Evolutionary conservation across 2,113 vertebrate species (phyloP), one percentile per base, ranked within the genome.

Genomic region (Pteropus alecto): DNA sequence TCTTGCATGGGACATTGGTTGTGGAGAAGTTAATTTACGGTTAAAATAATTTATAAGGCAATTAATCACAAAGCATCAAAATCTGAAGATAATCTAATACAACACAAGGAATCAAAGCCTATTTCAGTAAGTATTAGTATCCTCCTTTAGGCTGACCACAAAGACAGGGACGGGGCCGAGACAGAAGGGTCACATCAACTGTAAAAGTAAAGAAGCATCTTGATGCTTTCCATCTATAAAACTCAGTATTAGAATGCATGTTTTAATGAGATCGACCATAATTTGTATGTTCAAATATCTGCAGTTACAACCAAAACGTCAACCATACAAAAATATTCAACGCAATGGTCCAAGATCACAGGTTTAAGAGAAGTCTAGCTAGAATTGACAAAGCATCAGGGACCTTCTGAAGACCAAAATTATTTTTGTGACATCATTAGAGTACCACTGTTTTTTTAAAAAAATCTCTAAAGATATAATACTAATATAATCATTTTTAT

Each of bases 1-100:
- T 93, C 38, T 76, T 70, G 16, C 3, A 81, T 16, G n/a, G 60
- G 19, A 79, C 24, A 84, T 13, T 7, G 4, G 7, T 38, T 96
- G 26, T 70, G 10, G 35, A 83, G n/a, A 84, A 95, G 18, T 84
- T 88, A 90, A 88, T 51, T 94, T 95, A 90, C 30, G 90, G 56
- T 88, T 96, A 91, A 90, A 93, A 93, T 84, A 85, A 83, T 82
- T 90, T 83, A 56, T 54, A 92, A 95, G 81, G 28, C 38, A 93
- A 74, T 61, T 79, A 95, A 41, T 54, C 26, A 76, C 18, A 18
- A 95, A 86, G 22, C 95, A 30, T 93, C 48, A 95, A 91, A 96
- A 84, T 21, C 46, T 87, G 18, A 94, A 95, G 46, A 15, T 48
- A 96, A 78, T 89, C 26, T 35, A 96, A 83, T 51, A 54, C 2